A percentile compares a stretch with the other conserved stretches of the same genome.
phyloP scores from a whole-genome alignment of 30 jellyfish, hydroid and myxozoan genomes.

The Aurelia aurita region DNA sequence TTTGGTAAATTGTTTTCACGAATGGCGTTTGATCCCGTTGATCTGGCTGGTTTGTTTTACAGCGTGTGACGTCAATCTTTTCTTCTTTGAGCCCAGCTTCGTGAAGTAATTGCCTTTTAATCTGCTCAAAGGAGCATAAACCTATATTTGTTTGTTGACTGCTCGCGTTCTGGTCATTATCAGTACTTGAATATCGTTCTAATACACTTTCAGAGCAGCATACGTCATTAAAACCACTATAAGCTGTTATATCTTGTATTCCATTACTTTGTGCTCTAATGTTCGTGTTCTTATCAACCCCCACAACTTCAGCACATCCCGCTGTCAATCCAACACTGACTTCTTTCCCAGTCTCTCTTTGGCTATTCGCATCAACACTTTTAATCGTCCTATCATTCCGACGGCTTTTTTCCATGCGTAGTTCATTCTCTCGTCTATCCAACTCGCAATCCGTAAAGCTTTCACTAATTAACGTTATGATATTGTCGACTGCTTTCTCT shows the following conservation, averaged over 20 bases:
- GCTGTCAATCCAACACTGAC: not conserved
- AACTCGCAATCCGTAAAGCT: constrained; percentile 37
- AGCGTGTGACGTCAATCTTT: constrained; percentile 17
- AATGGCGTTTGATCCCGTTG: constrained; percentile 3
- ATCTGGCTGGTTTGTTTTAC: not conserved
- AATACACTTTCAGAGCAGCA: no score
- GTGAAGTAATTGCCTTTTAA: constrained; percentile 22
- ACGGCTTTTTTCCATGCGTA: not conserved
- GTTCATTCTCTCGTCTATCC: constrained; percentile 32
- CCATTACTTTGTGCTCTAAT: not conserved
- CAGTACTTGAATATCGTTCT: no score
- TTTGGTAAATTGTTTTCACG: constrained; percentile 30
- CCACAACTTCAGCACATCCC: not conserved
- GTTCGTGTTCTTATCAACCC: not conserved
- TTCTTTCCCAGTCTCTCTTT: not conserved
- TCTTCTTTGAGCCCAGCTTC: constrained; percentile 40
- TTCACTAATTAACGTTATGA: constrained; percentile 36
- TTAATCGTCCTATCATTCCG: constrained; percentile 50
- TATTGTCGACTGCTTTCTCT: constrained; percentile 41
- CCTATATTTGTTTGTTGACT: not conserved
- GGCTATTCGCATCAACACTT: constrained; percentile 9
- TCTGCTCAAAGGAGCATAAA: constrained; percentile 36
- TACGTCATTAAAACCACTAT: no score
- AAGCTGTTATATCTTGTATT: no score
- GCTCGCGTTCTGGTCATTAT: no score